Evolutionary conservation across 2,888 invertebrate genomes (phyloP), one percentile per base, ranked within the genome.

Genomic region (Himalopsyche tibetana): DNA sequence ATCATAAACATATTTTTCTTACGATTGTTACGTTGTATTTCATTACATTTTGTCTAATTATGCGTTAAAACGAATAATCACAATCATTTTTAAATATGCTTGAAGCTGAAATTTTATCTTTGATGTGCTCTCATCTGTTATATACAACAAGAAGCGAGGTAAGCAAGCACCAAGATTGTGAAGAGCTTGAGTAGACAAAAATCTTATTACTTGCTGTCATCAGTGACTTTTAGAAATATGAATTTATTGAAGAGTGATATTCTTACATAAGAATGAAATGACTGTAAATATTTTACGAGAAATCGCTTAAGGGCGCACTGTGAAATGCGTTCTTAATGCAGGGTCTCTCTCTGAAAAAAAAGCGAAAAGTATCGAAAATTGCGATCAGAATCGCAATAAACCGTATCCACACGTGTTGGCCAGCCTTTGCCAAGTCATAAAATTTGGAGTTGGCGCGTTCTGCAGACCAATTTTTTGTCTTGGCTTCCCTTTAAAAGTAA

Each of bases 321-420:
- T 38, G 74, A 74, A 36, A 38, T 74, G 74, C 74, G 74, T 74
- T 74, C 74, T 74, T 74, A 74, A 74, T 36, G 74, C 74, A 74
- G 74, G 74, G 36, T 74, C 74, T 74, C 38, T 74, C 45, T 9
- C 45, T 74, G 36, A 38, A 36, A 84, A 55, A 28, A 51, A 84
- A 84, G 55, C 28, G 19, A 84, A 84, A 82, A 79, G 40, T 36
- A 80, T 80, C 83, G 83, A 69, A 40, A 85, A 81, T 80, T 51
- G 56, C 63, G 2, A 83, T 56, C 80, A 63, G 80, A 17, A 83
- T 85, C 55, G 84, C 81, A 83, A 83, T 85, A 83, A 85, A 85
- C 51, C 69, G 45, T 80, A 51, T 74, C 83, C 80, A 83, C 80
- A 80, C 80, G 63, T 83, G 83, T 63, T n/a, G 79, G 80, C 79